Base-by-base conservation (phyloP, 1,140 invertebrate species). In the Cryptotermes secundus region DNA sequence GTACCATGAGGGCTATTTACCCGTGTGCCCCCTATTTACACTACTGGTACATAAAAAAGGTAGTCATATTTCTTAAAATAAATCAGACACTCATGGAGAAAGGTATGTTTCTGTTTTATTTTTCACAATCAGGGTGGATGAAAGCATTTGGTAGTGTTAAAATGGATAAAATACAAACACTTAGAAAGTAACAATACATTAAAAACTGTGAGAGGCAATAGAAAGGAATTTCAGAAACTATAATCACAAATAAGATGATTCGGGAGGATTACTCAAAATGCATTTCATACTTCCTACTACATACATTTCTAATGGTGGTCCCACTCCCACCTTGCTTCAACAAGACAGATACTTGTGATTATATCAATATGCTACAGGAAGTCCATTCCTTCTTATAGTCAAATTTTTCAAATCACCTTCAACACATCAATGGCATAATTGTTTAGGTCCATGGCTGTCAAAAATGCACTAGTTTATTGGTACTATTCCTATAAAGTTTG, bases 101-200 rank as follows among this genome's bases (percentile, higher is more conserved):
- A 82, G 38, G 81, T 82, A 49, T 49, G 81, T 82, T 82, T 59
- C 34, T 34, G 38, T 83, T 83, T 79, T 72, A 72, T 72, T 83
- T 83, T 79, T 79, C 83, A 83, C 83, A 83, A 79, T 83, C 59
- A 83, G 72, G 83, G 83, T 83, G 83, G 83, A 34, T 83, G 53
- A 79, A 83, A 79, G 53, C 83, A 72, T 36, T 79, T 81, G 81
- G 34, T 83, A 49, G 81, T 82, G 81, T 83, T 83, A 83, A 34
- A 83, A 83, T 83, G 83, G 34, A 83, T 83, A 79, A 83, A 83
- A 79, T 83, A 83, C 83, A 83, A 83, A 83, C 83, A 83, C 26
- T 83, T 83, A 83, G 72, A 36, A 79, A 83, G 59, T 83, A 83
- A 83, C 59, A 59, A 79, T 83, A 83, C 83, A 79, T 59, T 83